Evolutionary conservation across 2,888 invertebrate genomes (phyloP), one percentile per base, ranked within the genome.

Genomic region (Oxystoma pomonae): DNA sequence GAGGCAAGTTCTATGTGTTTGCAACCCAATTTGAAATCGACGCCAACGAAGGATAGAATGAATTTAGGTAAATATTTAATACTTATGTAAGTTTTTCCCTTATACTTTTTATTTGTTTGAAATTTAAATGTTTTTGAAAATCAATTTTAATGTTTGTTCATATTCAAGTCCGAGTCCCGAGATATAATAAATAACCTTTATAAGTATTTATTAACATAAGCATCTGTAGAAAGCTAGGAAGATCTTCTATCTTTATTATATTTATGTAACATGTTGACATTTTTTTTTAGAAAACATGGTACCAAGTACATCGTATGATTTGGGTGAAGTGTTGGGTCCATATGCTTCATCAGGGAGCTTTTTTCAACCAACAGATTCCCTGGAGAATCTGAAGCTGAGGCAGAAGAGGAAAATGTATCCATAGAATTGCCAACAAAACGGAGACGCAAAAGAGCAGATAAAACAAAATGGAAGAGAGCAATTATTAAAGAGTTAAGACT

Each of bases 401-500:
- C 35, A 35, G 35, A 35, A 35, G 35, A 35, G 35, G 35, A 35
- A 35, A 35, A 35, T 35, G 35, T 35, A 12, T 35, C 35, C 35
- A 35, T 35, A 3, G 35, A 35, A 35, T 7, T 35, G 5, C 35
- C 35, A 35, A 35, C 52, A 19, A 60, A 55, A 60, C 20, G 60
- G 35, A 53, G 22, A 3, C 53, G 60, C 19, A 60, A 21, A 21
- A 35, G 35, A 35, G 60, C 22, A 5, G 53, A 60, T 20, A 60
- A 17, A 60, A 20, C 16, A 55, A 19, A 52, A 20, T 60, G 60
- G 60, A 16, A 61, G 7, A 16, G 56, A 61, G 20, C 57, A 16
- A 20, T 61, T 61, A 35, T 56, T 49, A 61, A 61, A 20, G 56
- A 61, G 16, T 35, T 56, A 20, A 57, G 57, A 16, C 57, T 20